Conservation (phyloP, 2,113 vertebrate genomes). For the Cygnus atratus region DNA sequence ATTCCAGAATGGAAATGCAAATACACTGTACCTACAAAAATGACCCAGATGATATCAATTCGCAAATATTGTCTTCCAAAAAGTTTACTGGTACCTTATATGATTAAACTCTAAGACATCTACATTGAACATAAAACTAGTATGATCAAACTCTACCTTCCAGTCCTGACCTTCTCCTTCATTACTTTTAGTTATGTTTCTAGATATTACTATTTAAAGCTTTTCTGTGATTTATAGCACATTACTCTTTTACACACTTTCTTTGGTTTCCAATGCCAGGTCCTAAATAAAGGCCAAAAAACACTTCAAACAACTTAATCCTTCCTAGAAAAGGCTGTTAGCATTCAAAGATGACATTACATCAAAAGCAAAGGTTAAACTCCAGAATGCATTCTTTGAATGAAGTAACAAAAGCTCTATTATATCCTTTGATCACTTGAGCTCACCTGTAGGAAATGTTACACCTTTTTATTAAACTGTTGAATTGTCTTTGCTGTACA, state of each 20-base stretch:
- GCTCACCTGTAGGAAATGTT: slow-evolving; percentile 82
- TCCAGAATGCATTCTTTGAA: slow-evolving; percentile 71
- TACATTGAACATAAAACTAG: background rate
- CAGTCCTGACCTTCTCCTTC: background rate
- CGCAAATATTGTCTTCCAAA: background rate
- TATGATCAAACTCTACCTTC: background rate
- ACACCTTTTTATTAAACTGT: slow-evolving; percentile 78
- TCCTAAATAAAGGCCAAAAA: slow-evolving; percentile 25
- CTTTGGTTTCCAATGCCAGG: slow-evolving; percentile 52
- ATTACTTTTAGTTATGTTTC: background rate
- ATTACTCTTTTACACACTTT: slow-evolving; percentile 9
- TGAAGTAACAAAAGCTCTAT: slow-evolving; percentile 78
- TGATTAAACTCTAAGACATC: background rate
- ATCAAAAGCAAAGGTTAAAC: slow-evolving; percentile 82
- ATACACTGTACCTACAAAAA: background rate
- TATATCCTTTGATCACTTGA: slow-evolving; percentile 76
- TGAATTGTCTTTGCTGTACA: slow-evolving; percentile 69
- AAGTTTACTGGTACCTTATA: background rate
- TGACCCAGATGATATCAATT: background rate
- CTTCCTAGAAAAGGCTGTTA: slow-evolving; percentile 68
- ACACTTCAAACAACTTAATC: slow-evolving; percentile 51
- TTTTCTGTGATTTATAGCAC: background rate
- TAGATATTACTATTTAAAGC: background rate
- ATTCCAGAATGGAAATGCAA: background rate
- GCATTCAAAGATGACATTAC: slow-evolving; percentile 76